Evolutionary conservation across 2,113 vertebrate species (phyloP), one percentile per base, ranked within the genome.

Genomic region (Leptocoma aspasia): DNA sequence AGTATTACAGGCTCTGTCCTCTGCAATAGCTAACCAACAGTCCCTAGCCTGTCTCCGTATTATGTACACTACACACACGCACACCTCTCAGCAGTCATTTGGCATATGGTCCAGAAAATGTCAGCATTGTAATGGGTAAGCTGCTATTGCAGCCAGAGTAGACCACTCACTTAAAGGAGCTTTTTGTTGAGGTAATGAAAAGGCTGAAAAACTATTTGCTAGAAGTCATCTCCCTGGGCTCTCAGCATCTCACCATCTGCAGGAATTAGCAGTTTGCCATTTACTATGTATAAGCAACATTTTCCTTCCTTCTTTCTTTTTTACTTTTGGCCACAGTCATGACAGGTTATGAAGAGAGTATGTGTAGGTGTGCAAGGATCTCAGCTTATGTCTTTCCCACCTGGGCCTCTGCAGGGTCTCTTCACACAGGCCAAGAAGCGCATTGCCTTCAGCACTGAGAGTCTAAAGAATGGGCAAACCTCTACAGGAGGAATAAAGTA

Each of bases 141-240:
- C 92, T 94, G 93, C 92, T 95, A 53, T 28, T 60, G 86, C 92
- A 96, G 90, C 37, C 80, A 83, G 80, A 89, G 92, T 52, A 95
- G 88, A 90, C 90, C 76, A 90, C 75, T 96, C 92, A 86, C 64
- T 95, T 95, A 86, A 94, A 96, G 80, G 61, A 95, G 80, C 80
- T 96, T 97, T 96, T 92, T 95, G 95, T 92, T 93, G 80, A 57
- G 68, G 82, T 78, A 93, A 94, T 89, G 82, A 93, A 93, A 96
- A 90, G 61, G 77, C 42, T 91, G 92, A 90, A 94, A 95, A 96
- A 49, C 56, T 65, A 42, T 92, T 90, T 89, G 88, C 76, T 94
- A 86, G 41, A 89, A 95, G 56, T 89, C 93, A 94, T 90, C 76
- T 95, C 93, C 88, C 92, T 84, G 57, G 88, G 88, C 90, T 69